Evolutionary conservation across 2,888 invertebrate species (phyloP).

Genomic region (Galeruca laticollis): DNA sequence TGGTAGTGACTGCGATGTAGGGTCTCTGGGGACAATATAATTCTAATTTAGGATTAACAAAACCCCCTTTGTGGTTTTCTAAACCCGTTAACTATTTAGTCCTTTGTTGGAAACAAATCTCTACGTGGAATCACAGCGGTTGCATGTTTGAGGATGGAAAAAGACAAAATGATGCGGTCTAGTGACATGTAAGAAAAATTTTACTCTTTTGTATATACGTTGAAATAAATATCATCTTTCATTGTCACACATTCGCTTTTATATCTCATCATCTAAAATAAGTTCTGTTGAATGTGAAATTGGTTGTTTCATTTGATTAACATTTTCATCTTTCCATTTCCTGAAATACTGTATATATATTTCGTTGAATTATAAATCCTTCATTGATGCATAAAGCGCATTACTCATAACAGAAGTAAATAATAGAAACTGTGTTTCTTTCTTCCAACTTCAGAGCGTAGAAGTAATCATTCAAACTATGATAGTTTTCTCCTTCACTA

Average conservation of each 20-base stretch:
- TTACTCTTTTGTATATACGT: not conserved
- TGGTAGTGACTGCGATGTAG: conserved; percentile 21
- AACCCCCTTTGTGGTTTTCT: conserved; percentile 31
- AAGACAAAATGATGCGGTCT: conserved; percentile 6
- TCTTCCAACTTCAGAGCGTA: too few relatives aligned
- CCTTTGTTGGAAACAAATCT: conserved; percentile 32
- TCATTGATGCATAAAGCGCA: too few relatives aligned
- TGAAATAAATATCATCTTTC: not conserved
- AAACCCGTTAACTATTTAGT: conserved; percentile 36
- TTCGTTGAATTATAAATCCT: too few relatives aligned
- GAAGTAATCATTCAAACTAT: too few relatives aligned
- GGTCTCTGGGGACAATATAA: conserved; percentile 29
- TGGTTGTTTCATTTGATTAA: too few relatives aligned
- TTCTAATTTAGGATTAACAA: conserved; percentile 33
- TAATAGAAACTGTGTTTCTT: too few relatives aligned
- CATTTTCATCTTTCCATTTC: too few relatives aligned
- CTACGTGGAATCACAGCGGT: conserved; percentile 18
- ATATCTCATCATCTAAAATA: not conserved
- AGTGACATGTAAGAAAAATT: conserved; percentile 4
- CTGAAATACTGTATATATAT: too few relatives aligned
- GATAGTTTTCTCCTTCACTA: too few relatives aligned
- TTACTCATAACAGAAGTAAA: too few relatives aligned
- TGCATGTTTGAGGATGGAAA: conserved; percentile 9
- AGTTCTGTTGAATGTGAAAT: too few relatives aligned
- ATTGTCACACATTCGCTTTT: not conserved